These are phyloP conservation scores for Pycnomerus fuliginosus DNA, from an alignment of 2,888 invertebrate species.

Conservation along the genomic window DNA sequence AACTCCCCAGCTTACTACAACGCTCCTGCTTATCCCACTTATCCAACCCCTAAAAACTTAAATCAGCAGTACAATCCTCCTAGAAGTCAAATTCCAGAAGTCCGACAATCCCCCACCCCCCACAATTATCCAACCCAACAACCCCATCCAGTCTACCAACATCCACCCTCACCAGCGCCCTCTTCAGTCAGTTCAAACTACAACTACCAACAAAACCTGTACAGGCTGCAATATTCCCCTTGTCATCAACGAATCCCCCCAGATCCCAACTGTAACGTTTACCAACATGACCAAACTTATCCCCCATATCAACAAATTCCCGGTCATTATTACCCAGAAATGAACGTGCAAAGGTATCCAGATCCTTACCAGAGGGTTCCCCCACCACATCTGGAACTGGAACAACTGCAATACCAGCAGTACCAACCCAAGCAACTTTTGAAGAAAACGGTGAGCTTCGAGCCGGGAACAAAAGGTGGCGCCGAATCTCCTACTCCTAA, in stretches of 20 bases:
- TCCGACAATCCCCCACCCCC: slow-evolving; percentile 31
- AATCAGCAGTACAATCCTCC: slow-evolving; percentile 12
- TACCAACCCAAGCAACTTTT: slow-evolving; percentile 65
- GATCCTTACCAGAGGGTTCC: slow-evolving; percentile 43
- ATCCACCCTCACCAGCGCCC: slow-evolving; percentile 46
- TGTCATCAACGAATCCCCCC: slow-evolving; percentile 42
- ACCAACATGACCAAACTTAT: slow-evolving; percentile 14
- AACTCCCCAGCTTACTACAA: neutral
- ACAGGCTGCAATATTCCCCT: slow-evolving; percentile 25
- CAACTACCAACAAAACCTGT: slow-evolving; percentile 30
- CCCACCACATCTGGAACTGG: slow-evolving; percentile 32
- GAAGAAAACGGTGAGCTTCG: slow-evolving; percentile 72
- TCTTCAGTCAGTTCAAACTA: slow-evolving; percentile 36
- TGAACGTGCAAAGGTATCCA: neutral
- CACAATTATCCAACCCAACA: too few species aligned
- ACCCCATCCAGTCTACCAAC: slow-evolving; percentile 40
- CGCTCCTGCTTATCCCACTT: slow-evolving; percentile 5
- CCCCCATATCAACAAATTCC: slow-evolving; percentile 34
- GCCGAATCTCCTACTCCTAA: slow-evolving; percentile 41
- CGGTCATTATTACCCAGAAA: slow-evolving; percentile 1
- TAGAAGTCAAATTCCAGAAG: slow-evolving; percentile 20
- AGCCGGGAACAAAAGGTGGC: slow-evolving; percentile 70
- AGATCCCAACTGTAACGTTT: slow-evolving; percentile 6
- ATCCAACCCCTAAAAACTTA: slow-evolving; percentile 12
- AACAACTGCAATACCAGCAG: slow-evolving; percentile 54